phyloP scores from a whole-genome alignment of 2,888 invertebrate species.

The Heliconius ismenius region DNA sequence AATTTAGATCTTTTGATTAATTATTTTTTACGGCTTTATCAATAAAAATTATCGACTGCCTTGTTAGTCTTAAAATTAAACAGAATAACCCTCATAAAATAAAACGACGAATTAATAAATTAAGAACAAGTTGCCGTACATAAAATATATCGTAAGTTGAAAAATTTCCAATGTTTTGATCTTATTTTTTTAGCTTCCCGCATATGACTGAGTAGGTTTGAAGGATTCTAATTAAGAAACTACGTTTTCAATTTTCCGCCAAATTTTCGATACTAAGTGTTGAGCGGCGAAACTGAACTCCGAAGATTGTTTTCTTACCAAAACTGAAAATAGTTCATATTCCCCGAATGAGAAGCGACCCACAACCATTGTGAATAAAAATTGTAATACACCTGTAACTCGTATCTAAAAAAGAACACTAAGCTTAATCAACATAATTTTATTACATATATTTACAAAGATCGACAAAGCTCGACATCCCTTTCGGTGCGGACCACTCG shows the following conservation, averaged over 20 bases:
- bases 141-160: neutral
- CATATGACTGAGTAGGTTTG: no score
- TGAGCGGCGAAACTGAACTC: no score
- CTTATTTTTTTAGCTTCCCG: no score
- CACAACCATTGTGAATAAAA: no score
- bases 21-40: constrained; percentile 5
- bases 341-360: no score
- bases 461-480: constrained; percentile 23
- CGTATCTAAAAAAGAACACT: neutral
- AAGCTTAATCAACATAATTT: constrained; percentile 12
- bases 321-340: no score
- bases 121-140: neutral
- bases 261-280: no score
- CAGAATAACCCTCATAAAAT: neutral
- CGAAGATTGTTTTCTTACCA: no score
- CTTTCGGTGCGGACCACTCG: constrained; percentile 35
- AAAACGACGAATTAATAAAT: neutral
- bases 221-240: neutral
- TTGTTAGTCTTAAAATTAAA: neutral
- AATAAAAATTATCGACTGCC: neutral
- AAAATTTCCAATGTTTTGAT: no score
- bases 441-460: neutral
- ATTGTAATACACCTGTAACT: neutral
- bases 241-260: no score
- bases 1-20: neutral